Base-by-base conservation (phyloP, 2,113 vertebrate species). In the Cyprinodon tularosa region DNA sequence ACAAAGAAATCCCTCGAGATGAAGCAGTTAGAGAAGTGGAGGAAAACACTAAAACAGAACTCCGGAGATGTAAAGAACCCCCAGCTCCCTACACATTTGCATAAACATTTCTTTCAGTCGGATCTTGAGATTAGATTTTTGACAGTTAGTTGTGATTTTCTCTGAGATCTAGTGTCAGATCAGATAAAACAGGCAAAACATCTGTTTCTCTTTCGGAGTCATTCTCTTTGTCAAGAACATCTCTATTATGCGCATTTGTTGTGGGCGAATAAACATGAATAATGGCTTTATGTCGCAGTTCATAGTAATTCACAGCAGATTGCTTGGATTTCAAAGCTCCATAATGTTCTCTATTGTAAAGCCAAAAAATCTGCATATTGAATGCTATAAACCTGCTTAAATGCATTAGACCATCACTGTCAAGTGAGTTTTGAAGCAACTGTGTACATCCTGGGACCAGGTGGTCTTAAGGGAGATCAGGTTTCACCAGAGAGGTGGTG, bases 401-500 rank as follows among this genome's bases (percentile, higher is more conserved):
- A 83, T 77, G 71, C 45, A 82, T 76, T 76, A 57, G 36, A 14
- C 50, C 12, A 36, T 59, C 78, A 72, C 62, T 77, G 76, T 66
- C 79, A 77, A 86, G 66, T 76, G 22, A 17, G 42, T 72, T 80
- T 75, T 74, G 71, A 79, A 78, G 73, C 78, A 63, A 3, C 37
- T 2, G 84, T 71, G 65, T 76, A 70, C 64, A 78, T 78, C 63
- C 71, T 48, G 63, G 84, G 82, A 85, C 84, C 90, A 89, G 87
- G 88, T 92, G 90, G 88, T 86, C 86, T 69, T 45, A 79, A 66
- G 73, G 79, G 78, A 84, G 89, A 91, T 92, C 71, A 29, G 62
- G 82, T 93, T 93, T 85, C 92, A 37, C 61, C 70, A 65, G 77
- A 61, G 62, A 20, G 22, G 53, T 62, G 80, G 90, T 90, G 86